These are phyloP conservation scores for Stenchaetothrips biformis DNA, from an alignment of 2,888 invertebrate genomes.

Conservation along the genomic window DNA sequence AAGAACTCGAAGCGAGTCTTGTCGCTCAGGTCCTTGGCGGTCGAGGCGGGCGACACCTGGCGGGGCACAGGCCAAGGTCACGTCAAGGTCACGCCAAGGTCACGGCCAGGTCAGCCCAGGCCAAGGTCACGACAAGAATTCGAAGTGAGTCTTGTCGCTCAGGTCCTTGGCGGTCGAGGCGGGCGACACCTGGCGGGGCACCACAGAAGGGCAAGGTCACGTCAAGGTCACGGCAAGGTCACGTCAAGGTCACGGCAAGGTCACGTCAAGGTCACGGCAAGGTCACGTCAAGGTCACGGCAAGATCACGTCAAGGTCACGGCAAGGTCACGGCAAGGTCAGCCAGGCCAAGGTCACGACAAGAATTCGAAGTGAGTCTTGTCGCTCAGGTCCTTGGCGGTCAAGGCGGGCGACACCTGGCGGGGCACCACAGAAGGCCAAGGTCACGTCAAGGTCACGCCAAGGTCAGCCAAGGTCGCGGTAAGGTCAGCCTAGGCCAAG, in stretches of 20 bases:
- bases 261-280: too few relatives aligned
- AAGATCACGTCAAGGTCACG: too few relatives aligned
- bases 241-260: too few relatives aligned
- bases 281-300: too few relatives aligned
- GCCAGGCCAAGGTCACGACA: slow-evolving; percentile 67
- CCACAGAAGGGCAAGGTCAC: too few relatives aligned
- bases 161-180: slow-evolving; percentile 71
- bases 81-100: too few relatives aligned
- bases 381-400: slow-evolving; percentile 71
- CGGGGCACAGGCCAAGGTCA: neutral
- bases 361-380: slow-evolving; percentile 68
- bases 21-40: slow-evolving; percentile 68
- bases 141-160: slow-evolving; percentile 67
- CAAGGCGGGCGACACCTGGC: slow-evolving; percentile 68
- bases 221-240: too few relatives aligned
- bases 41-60: slow-evolving; percentile 59
- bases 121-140: slow-evolving; percentile 71
- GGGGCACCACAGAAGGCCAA: too few relatives aligned
- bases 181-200: slow-evolving; percentile 54
- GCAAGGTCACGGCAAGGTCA: slow-evolving; percentile 75
- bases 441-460: too few relatives aligned
- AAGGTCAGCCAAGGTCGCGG: too few relatives aligned
- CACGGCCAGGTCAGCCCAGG: too few relatives aligned
- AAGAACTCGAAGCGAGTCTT: slow-evolving; percentile 71
- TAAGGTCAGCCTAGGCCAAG: too few relatives aligned